phyloP scores from a whole-genome alignment of 2,113 vertebrate species.

The Corythornis vintsioides region DNA sequence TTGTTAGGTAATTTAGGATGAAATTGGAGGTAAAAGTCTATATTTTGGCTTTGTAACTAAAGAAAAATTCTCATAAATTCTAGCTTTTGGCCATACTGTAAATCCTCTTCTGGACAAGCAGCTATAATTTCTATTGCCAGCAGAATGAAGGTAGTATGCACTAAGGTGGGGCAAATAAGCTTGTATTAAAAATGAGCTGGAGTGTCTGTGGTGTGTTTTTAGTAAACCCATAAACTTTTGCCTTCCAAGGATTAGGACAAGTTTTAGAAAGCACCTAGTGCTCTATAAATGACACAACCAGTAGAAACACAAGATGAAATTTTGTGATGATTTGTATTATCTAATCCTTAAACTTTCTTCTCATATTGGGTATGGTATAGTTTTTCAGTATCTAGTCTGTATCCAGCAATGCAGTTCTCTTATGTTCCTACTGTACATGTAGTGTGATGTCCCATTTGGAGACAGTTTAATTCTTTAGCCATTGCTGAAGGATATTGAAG shows the following conservation, averaged over 20 bases:
- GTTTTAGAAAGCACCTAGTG: background rate
- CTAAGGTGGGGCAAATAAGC: background rate
- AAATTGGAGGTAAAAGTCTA: background rate
- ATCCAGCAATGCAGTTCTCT: background rate
- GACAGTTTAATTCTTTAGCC: background rate
- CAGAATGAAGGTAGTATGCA: background rate
- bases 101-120: slow-evolving; percentile 53
- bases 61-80: slow-evolving; percentile 48
- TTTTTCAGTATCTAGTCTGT: background rate
- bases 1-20: background rate
- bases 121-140: slow-evolving; percentile 2
- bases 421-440: rapidly evolving
- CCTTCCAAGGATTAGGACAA: background rate
- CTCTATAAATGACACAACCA: background rate
- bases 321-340: background rate
- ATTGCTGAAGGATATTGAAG: background rate
- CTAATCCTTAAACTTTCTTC: background rate
- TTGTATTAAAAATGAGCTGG: background rate
- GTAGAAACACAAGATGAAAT: background rate
- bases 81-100: slow-evolving; percentile 34
- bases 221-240: background rate
- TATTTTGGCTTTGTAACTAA: slow-evolving; percentile 42
- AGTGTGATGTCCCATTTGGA: background rate
- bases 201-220: background rate
- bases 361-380: background rate